Percentiles rank a stretch among this genome's conserved stretches.
These are phyloP conservation scores for Apis cerana DNA, from an alignment of 1,140 invertebrate genomes.

Conservation along the genomic window DNA sequence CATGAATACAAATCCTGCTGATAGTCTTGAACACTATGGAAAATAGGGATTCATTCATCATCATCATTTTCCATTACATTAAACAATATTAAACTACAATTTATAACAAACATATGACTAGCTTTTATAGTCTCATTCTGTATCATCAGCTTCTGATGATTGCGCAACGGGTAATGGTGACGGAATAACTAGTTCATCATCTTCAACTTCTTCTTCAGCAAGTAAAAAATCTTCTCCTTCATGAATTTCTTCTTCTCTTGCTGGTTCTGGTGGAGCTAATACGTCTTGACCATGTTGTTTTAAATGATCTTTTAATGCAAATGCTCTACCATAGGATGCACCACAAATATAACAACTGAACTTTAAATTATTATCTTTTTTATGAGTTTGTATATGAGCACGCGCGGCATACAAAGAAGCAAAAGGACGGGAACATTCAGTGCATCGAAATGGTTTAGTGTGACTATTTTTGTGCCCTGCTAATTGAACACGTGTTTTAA, in stretches of 20 bases:
- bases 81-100: constrained; percentile 40
- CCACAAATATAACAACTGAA: constrained; percentile 87
- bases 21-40: constrained; percentile 10
- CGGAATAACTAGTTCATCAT: constrained; percentile 70
- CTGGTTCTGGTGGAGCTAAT: constrained; percentile 71
- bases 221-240: constrained; percentile 70
- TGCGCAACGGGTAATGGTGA: constrained; percentile 64
- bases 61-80: background rate
- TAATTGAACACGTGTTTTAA: constrained; percentile 88
- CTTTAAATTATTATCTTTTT: constrained; percentile 86
- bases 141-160: constrained; percentile 65
- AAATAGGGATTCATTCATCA: constrained; percentile 18
- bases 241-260: constrained; percentile 75
- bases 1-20: background rate
- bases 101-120: constrained; percentile 58
- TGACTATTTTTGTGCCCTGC: constrained; percentile 89
- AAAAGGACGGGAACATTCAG: constrained; percentile 86
- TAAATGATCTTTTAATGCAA: constrained; percentile 87
- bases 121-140: constrained; percentile 61
- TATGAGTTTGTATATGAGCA: constrained; percentile 87
- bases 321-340: constrained; percentile 87
- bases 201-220: constrained; percentile 68
- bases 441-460: constrained; percentile 88
- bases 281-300: constrained; percentile 82
- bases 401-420: constrained; percentile 87